Base-by-base conservation (phyloP, 2,888 invertebrate species). In the Autographa pulchrina region DNA sequence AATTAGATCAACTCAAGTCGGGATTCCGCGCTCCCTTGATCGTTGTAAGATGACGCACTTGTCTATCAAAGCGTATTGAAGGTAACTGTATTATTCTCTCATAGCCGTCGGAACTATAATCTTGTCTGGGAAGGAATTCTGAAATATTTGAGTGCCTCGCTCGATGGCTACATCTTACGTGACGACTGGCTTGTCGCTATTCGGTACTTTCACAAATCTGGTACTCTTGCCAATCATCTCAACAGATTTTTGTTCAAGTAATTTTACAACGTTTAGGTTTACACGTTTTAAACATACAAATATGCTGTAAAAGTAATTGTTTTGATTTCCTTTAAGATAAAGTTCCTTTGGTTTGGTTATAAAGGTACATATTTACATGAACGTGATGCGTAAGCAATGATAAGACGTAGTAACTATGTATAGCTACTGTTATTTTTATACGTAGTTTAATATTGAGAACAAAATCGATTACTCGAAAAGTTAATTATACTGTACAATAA, bases 121-220 rank as follows among this genome's bases (percentile, higher is more conserved):
- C 20, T 64, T 65, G 32, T 31, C 14, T 41, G 5, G 25, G 35
- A 25, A 63, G 59, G 41, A 35, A 74, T 56, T 56, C 54, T 77
- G 68, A 81, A 79, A 81, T 78, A 70, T 65, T 62, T 54, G 31
- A 68, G 72, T 62, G 38, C n/a, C 54, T 64, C 14, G 59, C 69
- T 65, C 48, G 69, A 43, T 65, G 25, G 68, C 65, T 41, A 67
- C 60, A 54, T 70, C 72, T 78, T 80, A 81, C 75, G 80, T 78
- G 80, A 75, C 25, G 13, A 56, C 54, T 62, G 66, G 68, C 70
- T 69, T 72, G 68, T 62, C 67, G 65, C 78, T 65, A 48, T 77
- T 71, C 58, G 70, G 63, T 62, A 75, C 82, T 81, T 79, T 81
- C 79, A 81, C 78, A 79, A 77, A 52, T 71, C 69, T 62, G 63